Conservation (phyloP, 2,113 vertebrate species). For the Chamaea fasciata region DNA sequence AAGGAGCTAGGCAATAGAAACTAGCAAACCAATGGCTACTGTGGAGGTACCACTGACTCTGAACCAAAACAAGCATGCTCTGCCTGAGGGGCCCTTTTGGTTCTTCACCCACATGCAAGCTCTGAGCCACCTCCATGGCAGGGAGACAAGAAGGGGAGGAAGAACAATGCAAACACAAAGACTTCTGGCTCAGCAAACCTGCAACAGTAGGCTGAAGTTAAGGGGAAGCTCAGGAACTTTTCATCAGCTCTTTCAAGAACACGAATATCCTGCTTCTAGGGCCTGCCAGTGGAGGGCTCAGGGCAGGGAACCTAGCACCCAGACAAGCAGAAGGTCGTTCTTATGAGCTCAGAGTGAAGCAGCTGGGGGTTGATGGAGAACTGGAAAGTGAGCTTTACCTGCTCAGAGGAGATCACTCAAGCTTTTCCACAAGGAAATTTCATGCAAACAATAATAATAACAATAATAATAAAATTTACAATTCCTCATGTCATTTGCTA, state of each 20-base stretch:
- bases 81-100: rapidly evolving
- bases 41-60: not conserved
- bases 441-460: not conserved
- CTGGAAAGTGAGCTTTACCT: not conserved
- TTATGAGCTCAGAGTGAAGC: not conserved
- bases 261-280: not conserved
- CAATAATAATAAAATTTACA: no score
- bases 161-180: not conserved
- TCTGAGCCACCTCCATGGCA: not conserved
- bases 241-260: not conserved
- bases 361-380: not conserved
- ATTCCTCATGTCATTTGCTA: not conserved
- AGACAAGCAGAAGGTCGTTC: not conserved
- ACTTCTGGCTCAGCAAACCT: not conserved
- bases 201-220: not conserved
- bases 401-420: not conserved
- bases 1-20: not conserved
- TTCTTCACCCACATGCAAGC: not conserved
- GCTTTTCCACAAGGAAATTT: not conserved
- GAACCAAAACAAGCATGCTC: not conserved
- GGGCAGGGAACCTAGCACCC: not conserved
- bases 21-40: not conserved
- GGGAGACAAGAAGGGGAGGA: not conserved
- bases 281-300: not conserved
- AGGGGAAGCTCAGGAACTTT: not conserved